Evolutionary conservation across 1,140 invertebrate genomes (phyloP), one percentile per base, ranked within the genome.

Genomic region (Nephila pilipes): DNA sequence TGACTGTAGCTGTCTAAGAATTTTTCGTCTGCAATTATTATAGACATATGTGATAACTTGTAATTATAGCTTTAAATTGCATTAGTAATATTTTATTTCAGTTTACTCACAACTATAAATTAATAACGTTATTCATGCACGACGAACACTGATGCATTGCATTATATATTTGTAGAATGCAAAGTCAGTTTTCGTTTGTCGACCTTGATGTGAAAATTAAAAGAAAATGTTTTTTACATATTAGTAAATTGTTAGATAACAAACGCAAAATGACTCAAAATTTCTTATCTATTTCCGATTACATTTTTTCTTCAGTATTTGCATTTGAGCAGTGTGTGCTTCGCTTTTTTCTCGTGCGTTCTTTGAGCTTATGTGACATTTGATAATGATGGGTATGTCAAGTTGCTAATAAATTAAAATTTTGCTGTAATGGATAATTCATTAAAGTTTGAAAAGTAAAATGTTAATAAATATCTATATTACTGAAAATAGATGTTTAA

Each of bases 21-120:
- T 58, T 87, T 87, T 87, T 93, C 85, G 91, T 93, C 91, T 93
- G 85, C 85, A 93, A 93, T 93, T 87, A 87, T 57, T 87, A 87
- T 65, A 79, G 38, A 89, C 79, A 90, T 81, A 91, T 91, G 80
- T 83, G 89, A 91, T 83, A 75, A 75, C 29, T 75, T 75, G 29
- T 36, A 32, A 36, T 25, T 25, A 8, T 65, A 18, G 69, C 69
- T 29, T 75, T 36, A 75, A 36, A 75, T 75, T 75, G 29, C 32
- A 14, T 75, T 1, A 60, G 18, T 60, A 75, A 75, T 75, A 32
- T 75, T 65, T 65, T n/a, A 14, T 32, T 32, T 75, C 10, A 29
- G 29, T 75, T 4, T 20, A 25, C 16, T 18, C 5, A 36, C 3
- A 20, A 2, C 29, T 75, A 36, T 36, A 75, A 32, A 75, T 75